phyloP scores from a whole-genome alignment of 2,797 vertebrate genomes.

The Ammospiza maritima region DNA sequence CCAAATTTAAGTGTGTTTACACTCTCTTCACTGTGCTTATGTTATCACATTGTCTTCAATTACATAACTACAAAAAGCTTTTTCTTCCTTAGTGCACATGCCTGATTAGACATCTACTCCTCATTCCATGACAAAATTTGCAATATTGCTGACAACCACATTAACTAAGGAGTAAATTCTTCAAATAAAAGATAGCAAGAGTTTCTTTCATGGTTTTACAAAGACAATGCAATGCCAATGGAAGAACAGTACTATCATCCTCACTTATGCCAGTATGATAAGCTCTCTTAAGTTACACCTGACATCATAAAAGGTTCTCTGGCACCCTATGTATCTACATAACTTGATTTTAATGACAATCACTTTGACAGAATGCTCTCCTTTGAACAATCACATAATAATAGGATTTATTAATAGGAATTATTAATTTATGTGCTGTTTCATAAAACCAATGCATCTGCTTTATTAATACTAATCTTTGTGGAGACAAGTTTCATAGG shows the following conservation, averaged over 20 bases:
- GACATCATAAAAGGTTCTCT: not conserved
- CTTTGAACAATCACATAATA: not conserved
- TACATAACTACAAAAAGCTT: not conserved
- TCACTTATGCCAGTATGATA: not conserved
- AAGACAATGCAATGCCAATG: not conserved
- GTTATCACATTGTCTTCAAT: not conserved
- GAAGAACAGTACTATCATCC: not conserved
- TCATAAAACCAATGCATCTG: not conserved
- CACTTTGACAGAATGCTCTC: not conserved
- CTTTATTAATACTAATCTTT: not conserved
- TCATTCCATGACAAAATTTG: not conserved
- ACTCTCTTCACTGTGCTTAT: not conserved
- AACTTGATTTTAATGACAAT: not conserved
- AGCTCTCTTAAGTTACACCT: not conserved
- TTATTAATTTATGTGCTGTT: not conserved
- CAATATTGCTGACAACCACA: not conserved
- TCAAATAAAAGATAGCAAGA: not conserved
- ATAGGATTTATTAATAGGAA: not conserved
- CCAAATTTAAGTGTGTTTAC: not conserved
- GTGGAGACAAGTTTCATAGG: not conserved
- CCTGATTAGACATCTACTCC: not conserved
- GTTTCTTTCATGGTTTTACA: not conserved
- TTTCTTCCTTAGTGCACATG: not conserved
- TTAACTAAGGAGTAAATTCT: not conserved
- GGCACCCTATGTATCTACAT: not conserved